These are phyloP conservation scores for Drosophila stalkeri DNA, from an alignment of 2,888 invertebrate species.

Conservation along the genomic window DNA sequence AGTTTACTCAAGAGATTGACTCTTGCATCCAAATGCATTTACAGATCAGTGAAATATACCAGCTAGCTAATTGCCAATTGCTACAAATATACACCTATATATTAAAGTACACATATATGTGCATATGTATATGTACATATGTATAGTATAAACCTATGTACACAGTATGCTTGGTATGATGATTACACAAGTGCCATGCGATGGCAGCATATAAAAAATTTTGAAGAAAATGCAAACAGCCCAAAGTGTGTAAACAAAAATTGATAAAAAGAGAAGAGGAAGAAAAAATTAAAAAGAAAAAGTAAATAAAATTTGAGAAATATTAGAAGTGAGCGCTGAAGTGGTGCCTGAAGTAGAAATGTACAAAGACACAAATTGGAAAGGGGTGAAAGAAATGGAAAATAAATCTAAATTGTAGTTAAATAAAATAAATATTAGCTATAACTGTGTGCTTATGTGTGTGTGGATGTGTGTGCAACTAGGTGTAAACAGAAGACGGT, in stretches of 20 bases:
- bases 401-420: conserved; percentile 44
- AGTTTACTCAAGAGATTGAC: conserved; percentile 61
- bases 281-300: conserved; percentile 11
- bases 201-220: conserved; percentile 48
- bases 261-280: conserved; percentile 53
- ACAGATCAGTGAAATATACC: conserved; percentile 4
- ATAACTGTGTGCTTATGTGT: conserved; percentile 9
- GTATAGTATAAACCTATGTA: conserved; percentile 8
- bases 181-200: conserved; percentile 75
- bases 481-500: not conserved
- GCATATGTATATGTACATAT: not conserved
- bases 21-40: conserved; percentile 46
- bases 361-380: conserved; percentile 26
- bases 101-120: not conserved
- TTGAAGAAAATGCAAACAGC: conserved; percentile 74
- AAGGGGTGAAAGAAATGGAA: conserved; percentile 17
- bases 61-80: conserved; percentile 31
- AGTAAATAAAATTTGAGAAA: conserved; percentile 8
- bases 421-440: conserved; percentile 74
- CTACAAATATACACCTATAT: not conserved
- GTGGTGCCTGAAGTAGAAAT: conserved; percentile 47
- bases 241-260: conserved; percentile 67
- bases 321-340: conserved; percentile 23
- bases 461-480: conserved; percentile 4
- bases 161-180: conserved; percentile 44